Base-by-base conservation (phyloP, 2,113 vertebrate species). In the Sminthopsis crassicaudata region DNA sequence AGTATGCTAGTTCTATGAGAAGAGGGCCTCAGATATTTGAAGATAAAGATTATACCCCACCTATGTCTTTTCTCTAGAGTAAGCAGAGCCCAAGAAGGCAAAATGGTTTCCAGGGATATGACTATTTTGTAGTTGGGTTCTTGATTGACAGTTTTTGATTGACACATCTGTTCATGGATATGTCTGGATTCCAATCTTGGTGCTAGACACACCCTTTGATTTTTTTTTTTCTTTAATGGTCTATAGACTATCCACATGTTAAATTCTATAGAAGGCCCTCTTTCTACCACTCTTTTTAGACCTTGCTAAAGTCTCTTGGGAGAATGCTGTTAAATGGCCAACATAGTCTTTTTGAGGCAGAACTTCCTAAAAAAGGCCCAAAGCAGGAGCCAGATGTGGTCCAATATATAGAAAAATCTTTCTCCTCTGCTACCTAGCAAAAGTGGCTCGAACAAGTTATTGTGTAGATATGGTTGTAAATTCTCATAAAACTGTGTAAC, bases 401-500 rank as follows among this genome's bases (percentile, higher is more conserved):
- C 12, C 84, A 94, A 48, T 8, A 11, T 14, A 91, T 7, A 55
- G 46, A 91, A 52, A n/a, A 53, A 88, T 46, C 51, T 11, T 50
- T n/a, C 27, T 92, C 3, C 9, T 55, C 50, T 91, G 97, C 55
- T 84, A 2, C 55, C 53, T 51, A 53, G 89, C 25, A 90, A 94
- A 96, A 89, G n/a, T 92, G 14, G 22, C 54, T 94, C 94, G 11
- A 8, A 50, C 46, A 53, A 93, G 92, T 88, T 90, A 93, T 91
- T 93, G 84, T 60, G 42, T 91, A 89, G 90, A 94, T 94, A 55
- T 95, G 91, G 51, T 90, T 95, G 90, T 96, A 98, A 98, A 96
- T 91, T 95, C n/a, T 97, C 95, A 93, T 97, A 97, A 36, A 36
- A 95, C 52, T 96, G 46, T 90, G 93, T 92, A 98, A 95, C 95